phyloP scores from a whole-genome alignment of 2,888 invertebrate species.

The Lasioglossum pauxillum region DNA sequence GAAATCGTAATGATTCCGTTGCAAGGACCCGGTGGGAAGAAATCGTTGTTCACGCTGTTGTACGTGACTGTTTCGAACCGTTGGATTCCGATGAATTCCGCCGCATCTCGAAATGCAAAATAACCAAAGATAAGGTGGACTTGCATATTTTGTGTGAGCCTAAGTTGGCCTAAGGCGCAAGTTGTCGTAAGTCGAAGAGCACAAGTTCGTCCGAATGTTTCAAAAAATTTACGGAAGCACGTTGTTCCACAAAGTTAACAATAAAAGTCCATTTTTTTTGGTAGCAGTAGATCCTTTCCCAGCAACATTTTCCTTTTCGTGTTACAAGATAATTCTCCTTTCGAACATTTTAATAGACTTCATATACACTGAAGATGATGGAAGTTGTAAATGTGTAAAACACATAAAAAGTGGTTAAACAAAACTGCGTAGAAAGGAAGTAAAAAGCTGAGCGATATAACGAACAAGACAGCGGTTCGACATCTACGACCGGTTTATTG shows the following conservation, averaged over 20 bases:
- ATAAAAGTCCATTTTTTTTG: background rate
- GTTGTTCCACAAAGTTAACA: background rate
- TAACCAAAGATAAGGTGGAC: background rate
- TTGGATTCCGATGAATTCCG: background rate
- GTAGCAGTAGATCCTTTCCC: background rate
- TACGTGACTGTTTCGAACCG: background rate
- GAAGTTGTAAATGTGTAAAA: no score
- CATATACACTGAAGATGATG: no score
- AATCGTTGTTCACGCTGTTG: background rate
- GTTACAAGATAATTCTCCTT: background rate
- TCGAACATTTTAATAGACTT: no score
- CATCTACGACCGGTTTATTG: constrained; percentile 15
- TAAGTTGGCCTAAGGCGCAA: background rate
- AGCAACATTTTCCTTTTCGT: no score
- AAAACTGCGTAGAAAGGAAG: background rate
- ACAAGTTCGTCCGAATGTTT: background rate
- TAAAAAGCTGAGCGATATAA: background rate
- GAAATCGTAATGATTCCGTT: background rate
- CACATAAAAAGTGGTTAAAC: background rate
- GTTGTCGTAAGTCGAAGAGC: background rate
- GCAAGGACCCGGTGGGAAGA: background rate
- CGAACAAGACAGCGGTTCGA: background rate
- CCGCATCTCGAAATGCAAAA: background rate
- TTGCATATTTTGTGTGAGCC: background rate
- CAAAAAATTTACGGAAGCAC: background rate